A percentile compares a stretch with the other conserved stretches of the same genome.
Conservation (phyloP, 2,888 invertebrate genomes). For the Linyphia triangularis region DNA sequence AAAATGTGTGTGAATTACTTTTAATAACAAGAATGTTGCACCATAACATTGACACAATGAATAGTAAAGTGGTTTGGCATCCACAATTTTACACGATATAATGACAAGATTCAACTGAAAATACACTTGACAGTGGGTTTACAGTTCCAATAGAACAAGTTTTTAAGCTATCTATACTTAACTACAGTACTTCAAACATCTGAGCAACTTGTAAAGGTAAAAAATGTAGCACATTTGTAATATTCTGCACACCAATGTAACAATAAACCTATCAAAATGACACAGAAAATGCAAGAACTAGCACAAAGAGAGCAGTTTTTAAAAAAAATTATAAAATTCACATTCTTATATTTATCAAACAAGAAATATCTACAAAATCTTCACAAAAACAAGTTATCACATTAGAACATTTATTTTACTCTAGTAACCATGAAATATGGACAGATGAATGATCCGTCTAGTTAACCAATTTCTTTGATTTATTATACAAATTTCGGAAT, state of each 20-base stretch:
- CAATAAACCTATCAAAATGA: too few relatives aligned
- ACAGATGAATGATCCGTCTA: neutral
- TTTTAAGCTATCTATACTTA: too few relatives aligned
- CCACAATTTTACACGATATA: conserved; percentile 6
- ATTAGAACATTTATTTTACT: neutral
- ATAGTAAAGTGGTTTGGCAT: conserved; percentile 44
- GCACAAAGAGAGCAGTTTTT: too few relatives aligned
- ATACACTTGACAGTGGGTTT: too few relatives aligned
- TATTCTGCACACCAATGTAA: too few relatives aligned
- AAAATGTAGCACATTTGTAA: too few relatives aligned
- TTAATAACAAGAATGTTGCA: conserved; percentile 38
- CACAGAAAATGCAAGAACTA: too few relatives aligned
- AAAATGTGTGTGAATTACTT: neutral
- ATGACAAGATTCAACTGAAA: conserved; percentile 3
- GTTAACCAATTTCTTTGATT: conserved; percentile 26
- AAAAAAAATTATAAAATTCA: neutral
- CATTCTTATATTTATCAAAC: conserved; percentile 19
- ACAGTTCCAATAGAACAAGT: too few relatives aligned
- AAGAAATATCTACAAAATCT: neutral
- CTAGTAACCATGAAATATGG: neutral
- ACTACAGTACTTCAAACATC: too few relatives aligned
- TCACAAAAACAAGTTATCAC: neutral
- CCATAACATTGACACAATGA: conserved; percentile 32
- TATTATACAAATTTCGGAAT: neutral
- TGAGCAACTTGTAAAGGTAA: too few relatives aligned